Conservation (phyloP, 1,140 invertebrate species). For the Eulimnadia texana region DNA sequence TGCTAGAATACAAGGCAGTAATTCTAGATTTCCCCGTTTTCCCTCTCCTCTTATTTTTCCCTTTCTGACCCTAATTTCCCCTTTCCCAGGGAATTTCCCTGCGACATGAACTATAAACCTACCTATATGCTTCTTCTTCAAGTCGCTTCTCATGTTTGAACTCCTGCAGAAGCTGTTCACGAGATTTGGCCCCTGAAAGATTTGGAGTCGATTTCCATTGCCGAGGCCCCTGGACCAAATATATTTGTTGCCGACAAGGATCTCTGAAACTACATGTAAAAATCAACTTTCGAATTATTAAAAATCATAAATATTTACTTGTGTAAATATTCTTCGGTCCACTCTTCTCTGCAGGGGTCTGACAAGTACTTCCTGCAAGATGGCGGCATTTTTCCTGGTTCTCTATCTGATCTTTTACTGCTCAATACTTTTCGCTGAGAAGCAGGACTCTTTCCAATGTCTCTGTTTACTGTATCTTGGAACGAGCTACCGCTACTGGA, state of each 20-base stretch:
- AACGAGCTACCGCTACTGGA: background rate
- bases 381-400: background rate
- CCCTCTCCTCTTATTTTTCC: background rate
- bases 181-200: background rate
- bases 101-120: background rate
- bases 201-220: background rate
- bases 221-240: background rate
- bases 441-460: background rate
- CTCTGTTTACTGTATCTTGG: no score
- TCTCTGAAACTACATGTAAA: background rate
- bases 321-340: conserved; percentile 12
- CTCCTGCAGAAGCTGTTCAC: background rate
- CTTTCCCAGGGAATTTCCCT: no score
- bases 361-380: background rate
- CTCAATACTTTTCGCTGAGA: background rate
- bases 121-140: conserved; percentile 9
- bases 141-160: background rate
- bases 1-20: no score
- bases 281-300: background rate
- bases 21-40: no score
- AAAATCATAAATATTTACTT: background rate
- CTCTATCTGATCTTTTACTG: background rate
- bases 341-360: conserved; percentile 6
- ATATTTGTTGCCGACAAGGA: background rate
- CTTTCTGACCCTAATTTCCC: no score